These are phyloP conservation scores for Hoplias malabaricus DNA, from an alignment of 2,113 vertebrate genomes.

Conservation along the genomic window DNA sequence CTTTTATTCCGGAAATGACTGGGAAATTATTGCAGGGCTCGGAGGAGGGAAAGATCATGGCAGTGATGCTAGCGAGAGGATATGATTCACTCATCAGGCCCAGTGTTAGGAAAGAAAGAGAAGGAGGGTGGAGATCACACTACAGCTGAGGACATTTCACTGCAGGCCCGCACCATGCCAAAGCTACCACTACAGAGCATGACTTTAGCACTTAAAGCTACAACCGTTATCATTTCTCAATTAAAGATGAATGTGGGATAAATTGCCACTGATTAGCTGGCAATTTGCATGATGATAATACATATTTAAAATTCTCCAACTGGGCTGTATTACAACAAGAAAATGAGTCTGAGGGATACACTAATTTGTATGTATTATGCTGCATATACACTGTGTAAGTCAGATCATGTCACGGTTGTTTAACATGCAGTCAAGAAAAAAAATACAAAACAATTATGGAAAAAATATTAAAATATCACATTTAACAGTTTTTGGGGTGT, in stretches of 20 bases:
- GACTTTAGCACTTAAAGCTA: neutral
- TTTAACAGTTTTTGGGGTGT: no score
- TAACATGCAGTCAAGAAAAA: no score
- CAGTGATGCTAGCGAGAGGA: slow-evolving; percentile 40
- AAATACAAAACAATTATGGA: no score
- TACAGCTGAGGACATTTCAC: slow-evolving; percentile 36
- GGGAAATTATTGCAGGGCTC: slow-evolving; percentile 41
- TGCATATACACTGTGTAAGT: no score
- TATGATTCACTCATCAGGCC: slow-evolving; percentile 47
- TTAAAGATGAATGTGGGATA: neutral
- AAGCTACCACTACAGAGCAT: slow-evolving; percentile 21
- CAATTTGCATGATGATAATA: neutral
- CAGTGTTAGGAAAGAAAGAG: slow-evolving; percentile 30
- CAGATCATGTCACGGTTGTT: no score
- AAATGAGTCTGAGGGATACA: neutral
- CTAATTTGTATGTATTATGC: neutral
- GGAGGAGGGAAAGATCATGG: slow-evolving; percentile 23
- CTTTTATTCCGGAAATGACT: slow-evolving; percentile 41
- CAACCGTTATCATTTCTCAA: neutral
- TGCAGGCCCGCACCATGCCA: slow-evolving; percentile 25
- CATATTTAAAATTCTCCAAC: neutral
- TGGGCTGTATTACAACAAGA: neutral
- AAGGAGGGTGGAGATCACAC: slow-evolving; percentile 32
- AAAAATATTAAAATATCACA: no score
- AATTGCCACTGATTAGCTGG: neutral